Conservation (phyloP, 2,797 vertebrate genomes). For the Crocidura indochinensis region DNA sequence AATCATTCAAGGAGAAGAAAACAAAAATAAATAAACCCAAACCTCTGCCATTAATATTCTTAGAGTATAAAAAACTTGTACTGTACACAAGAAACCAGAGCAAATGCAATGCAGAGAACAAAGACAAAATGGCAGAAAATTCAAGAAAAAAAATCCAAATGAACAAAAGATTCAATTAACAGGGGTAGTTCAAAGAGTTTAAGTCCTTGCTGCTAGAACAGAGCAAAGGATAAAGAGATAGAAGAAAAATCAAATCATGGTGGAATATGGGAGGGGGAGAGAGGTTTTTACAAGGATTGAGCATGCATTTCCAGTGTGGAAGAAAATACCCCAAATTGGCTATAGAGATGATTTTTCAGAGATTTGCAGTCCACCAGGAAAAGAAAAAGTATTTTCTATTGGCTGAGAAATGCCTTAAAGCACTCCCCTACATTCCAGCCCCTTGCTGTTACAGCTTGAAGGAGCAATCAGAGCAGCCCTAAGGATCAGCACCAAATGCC, state of each 20-base stretch:
- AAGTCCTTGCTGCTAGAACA: conserved; percentile 14
- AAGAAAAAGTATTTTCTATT: too few species aligned
- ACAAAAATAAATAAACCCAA: conserved; percentile 40
- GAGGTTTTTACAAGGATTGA: neutral
- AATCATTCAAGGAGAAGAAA: conserved; percentile 60
- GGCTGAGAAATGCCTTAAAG: too few species aligned
- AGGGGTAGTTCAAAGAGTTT: conserved; percentile 11
- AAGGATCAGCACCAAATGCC: too few species aligned
- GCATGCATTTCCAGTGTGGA: too few species aligned
- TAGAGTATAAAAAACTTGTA: conserved; percentile 56
- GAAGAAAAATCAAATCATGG: neutral
- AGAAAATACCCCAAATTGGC: too few species aligned
- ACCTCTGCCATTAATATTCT: conserved; percentile 38
- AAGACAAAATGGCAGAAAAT: conserved; percentile 40
- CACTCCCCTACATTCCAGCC: too few species aligned
- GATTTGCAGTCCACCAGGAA: too few species aligned
- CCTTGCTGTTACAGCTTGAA: too few species aligned
- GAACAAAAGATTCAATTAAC: too few species aligned
- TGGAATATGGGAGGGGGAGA: neutral
- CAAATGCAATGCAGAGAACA: neutral
- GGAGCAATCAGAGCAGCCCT: too few species aligned
- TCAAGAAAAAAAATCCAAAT: too few species aligned
- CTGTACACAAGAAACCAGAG: conserved; percentile 44
- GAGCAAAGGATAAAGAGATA: conserved; percentile 32
- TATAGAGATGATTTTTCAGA: too few species aligned